phyloP scores from a whole-genome alignment of 2,113 vertebrate genomes.

The pig (Sus scrofa) region T2T-Sscrofa CM000822.6:34336501-34337000 shows the following conservation, averaged over 20 bases:
- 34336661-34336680: slow-evolving; percentile 81
- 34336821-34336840: not conserved
- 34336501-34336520: slow-evolving; percentile 78
- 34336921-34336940: not conserved
- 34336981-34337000: not conserved
- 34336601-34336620: slow-evolving; percentile 85
- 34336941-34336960: slow-evolving; percentile 26
- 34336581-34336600: not conserved
- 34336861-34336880: not conserved
- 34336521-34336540: slow-evolving; percentile 86
- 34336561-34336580: not conserved
- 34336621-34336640: slow-evolving; percentile 80
- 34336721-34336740: slow-evolving; percentile 45
- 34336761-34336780: slow-evolving; percentile 63
- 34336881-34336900: not conserved
- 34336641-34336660: slow-evolving; percentile 82
- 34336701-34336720: slow-evolving; percentile 73
- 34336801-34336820: not conserved
- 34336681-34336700: slow-evolving; percentile 80
- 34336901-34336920: not conserved
- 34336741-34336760: not conserved
- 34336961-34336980: not conserved
- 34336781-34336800: slow-evolving; percentile 54
- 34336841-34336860: not conserved
- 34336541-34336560: slow-evolving; percentile 71